Base-by-base conservation (phyloP, 2,888 invertebrate genomes). In the Eurois occulta region DNA sequence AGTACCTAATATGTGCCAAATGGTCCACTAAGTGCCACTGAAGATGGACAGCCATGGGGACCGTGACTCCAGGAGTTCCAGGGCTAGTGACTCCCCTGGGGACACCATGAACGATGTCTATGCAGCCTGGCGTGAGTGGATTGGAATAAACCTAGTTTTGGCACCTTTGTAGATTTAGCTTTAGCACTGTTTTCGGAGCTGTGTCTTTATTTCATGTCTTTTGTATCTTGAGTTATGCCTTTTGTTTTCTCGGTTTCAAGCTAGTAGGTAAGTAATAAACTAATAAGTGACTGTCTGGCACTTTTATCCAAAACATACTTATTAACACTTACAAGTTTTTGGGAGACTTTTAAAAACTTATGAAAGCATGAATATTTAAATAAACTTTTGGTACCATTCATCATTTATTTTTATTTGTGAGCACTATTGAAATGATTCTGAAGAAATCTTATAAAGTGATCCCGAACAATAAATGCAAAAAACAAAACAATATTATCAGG, bases 21-120 rank as follows among this genome's bases (percentile, higher is more conserved):
- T 84, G 73, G 77, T 81, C 75, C 35, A 72, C 83, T 83, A 85
- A 85, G 83, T 83, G 82, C 84, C 75, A 79, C 72, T 72, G 76
- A 86, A 66, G 38, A 95, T 96, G 95, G 95, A 96, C 68, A 90
- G 90, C 71, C 94, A 93, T 55, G 92, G 89, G 64, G 91, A 93
- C 78, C 86, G 92, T 0, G 94, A 97, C 38, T 95, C 95, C 41
- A 91, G 95, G 81, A 95, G 96, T 80, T 95, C 96, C 64, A 90
- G 93, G 81, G 94, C 95, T 55, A 96, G 96, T 72, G 95, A 96
- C 88, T 95, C 97, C 0, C 97, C 97, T 76, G 97, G 96, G 82
- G 97, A 97, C 91, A 97, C 97, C 90, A 97, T 97, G 97, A 97
- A 97, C 90, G 97, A 97, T 89, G 97, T 97, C 35, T 97, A 97